A percentile compares a stretch with the other conserved stretches of the same genome.
phyloP scores from a whole-genome alignment of 2,888 invertebrate genomes.

The Melipona beecheii region DNA sequence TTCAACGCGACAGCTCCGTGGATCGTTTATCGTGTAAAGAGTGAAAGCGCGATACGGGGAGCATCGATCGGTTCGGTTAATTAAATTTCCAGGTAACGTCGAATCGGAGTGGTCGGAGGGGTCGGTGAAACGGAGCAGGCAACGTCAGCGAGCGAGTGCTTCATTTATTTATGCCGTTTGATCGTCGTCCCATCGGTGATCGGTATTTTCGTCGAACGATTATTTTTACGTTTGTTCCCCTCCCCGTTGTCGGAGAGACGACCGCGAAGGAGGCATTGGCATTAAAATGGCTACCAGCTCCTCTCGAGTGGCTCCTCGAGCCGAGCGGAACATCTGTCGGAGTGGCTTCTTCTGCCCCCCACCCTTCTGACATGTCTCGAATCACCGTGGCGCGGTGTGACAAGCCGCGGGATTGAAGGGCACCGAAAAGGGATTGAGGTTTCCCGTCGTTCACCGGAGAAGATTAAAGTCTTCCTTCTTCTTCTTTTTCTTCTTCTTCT shows the following conservation, averaged over 20 bases:
- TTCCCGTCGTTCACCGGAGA: slow-evolving; percentile 59
- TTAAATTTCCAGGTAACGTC: slow-evolving; percentile 33
- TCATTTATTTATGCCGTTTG: slow-evolving; percentile 46
- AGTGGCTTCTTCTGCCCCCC: slow-evolving; percentile 65
- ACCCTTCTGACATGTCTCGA: slow-evolving; percentile 52
- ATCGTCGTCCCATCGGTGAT: slow-evolving; percentile 10
- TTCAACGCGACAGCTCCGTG: not conserved
- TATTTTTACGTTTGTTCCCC: slow-evolving; percentile 63
- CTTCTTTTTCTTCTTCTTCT: not conserved
- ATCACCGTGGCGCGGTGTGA: slow-evolving; percentile 57
- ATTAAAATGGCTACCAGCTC: slow-evolving; percentile 70
- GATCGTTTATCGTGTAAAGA: slow-evolving; percentile 24
- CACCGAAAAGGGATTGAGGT: slow-evolving; percentile 65
- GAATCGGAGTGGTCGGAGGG: slow-evolving; percentile 12
- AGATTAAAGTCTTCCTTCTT: slow-evolving; percentile 64
- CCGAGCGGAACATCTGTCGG: slow-evolving; percentile 72
- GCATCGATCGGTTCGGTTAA: slow-evolving; percentile 6
- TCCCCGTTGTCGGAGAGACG: slow-evolving; percentile 32
- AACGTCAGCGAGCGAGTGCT: not conserved
- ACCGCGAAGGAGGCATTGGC: slow-evolving; percentile 32
- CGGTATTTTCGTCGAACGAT: slow-evolving; percentile 43
- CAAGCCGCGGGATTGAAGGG: slow-evolving; percentile 67
- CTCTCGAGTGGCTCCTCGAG: slow-evolving; percentile 69
- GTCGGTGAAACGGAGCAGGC: not conserved
- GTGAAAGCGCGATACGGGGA: not conserved